Evolutionary conservation across 2,113 vertebrate species (phyloP).

Genomic region (Passer domesticus): DNA sequence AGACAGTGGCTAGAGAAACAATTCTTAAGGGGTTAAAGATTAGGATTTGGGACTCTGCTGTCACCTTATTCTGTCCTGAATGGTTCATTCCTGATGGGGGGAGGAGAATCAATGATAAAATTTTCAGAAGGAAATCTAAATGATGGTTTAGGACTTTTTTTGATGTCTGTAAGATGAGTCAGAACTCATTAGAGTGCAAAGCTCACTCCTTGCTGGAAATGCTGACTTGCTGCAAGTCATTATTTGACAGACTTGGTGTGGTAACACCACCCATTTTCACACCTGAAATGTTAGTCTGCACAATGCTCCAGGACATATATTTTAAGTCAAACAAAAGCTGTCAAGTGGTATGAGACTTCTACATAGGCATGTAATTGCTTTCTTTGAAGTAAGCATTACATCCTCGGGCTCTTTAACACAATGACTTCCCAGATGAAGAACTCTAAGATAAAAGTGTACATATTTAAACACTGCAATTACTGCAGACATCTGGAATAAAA

Average conservation of each 20-base stretch:
- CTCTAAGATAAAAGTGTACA: not conserved
- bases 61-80: not conserved
- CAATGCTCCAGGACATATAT: constrained; percentile 19
- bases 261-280: constrained; percentile 19
- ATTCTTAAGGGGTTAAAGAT: not conserved
- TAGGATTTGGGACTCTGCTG: not conserved
- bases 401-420: constrained; percentile 41
- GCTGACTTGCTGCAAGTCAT: constrained; percentile 28
- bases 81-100: accelerated
- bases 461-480: constrained; percentile 27
- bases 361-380: constrained; percentile 23
- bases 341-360: constrained; percentile 24
- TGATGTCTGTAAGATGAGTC: not conserved
- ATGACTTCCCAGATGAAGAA: constrained; percentile 3
- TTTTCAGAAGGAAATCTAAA: not conserved
- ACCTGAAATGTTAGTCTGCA: constrained; percentile 22
- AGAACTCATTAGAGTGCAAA: not conserved
- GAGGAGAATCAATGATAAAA: not conserved
- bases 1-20: not conserved
- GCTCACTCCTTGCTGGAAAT: not conserved
- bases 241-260: constrained; percentile 7
- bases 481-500: constrained; percentile 6
- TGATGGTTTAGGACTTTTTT: not conserved
- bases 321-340: constrained; percentile 53
- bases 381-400: constrained; percentile 29